Percentiles rank a stretch among this genome's conserved stretches.
Conservation (phyloP, 2,113 vertebrate species). For the Chlamydotis undulata region DNA sequence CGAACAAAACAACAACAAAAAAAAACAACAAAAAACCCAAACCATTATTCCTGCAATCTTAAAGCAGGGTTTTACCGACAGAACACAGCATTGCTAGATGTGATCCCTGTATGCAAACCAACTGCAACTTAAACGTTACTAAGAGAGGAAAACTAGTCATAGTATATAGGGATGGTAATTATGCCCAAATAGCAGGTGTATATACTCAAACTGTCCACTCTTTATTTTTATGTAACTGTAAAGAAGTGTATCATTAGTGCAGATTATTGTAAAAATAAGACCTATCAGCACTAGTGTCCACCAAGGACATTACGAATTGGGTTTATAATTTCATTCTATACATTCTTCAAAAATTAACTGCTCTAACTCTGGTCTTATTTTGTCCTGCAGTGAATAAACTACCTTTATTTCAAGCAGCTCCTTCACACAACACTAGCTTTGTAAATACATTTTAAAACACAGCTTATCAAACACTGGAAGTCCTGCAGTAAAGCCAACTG, state of each 20-base stretch:
- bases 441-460: neutral
- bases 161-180: neutral
- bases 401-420: neutral
- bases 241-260: neutral
- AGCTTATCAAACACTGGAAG: constrained; percentile 2
- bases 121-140: neutral
- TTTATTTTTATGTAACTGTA: neutral
- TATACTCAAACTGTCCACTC: neutral
- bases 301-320: neutral
- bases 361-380: neutral
- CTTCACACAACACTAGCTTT: neutral
- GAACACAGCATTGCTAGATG: neutral
- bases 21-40: no score
- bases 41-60: neutral
- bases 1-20: neutral
- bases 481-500: neutral
- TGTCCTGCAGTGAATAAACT: neutral
- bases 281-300: neutral
- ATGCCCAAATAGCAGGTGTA: neutral
- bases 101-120: neutral
- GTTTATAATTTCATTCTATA: neutral
- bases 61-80: neutral
- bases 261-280: neutral
- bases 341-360: neutral
- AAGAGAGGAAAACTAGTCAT: neutral